Base-by-base conservation (phyloP, 2,888 invertebrate genomes). In the Notocelia uddmanniana region DNA sequence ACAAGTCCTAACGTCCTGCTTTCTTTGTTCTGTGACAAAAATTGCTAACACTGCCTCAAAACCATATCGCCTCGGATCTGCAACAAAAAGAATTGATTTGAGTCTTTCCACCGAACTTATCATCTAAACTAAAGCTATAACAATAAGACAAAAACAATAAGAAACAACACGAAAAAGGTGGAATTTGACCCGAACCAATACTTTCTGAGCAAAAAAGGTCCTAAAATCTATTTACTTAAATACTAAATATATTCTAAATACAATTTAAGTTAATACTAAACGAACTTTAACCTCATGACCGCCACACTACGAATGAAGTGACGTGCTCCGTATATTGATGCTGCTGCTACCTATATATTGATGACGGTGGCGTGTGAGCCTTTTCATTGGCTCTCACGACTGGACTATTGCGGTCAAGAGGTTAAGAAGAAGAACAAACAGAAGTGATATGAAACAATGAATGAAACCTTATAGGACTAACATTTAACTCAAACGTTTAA, bases 171-270 rank as follows among this genome's bases (percentile, higher is more conserved):
- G 15, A 74, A 76, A 66, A 75, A 79, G 85, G 89, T 90, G 91
- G 90, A 91, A 85, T 81, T 85, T 85, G 89, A 91, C 90, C 89
- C 91, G 91, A 89, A 89, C 84, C 88, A 87, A 89, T 83, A 80
- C 81, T 84, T 88, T 82, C 69, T 76, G 76, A 79, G 79, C 80
- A 68, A 80, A 68, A 26, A 21, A 63, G 50, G 34, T 9, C n/a
- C 37, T n/a, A n/a, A n/a, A n/a, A 11, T 41, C 3, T 13, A 41
- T 13, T 31, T 26, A 5, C 2, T 3, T 26, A 26, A 26, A 6
- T 6, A 31, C 0, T 48, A 19, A n/a, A 68, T 52, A 52, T 15
- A 41, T 41, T 45, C 15, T n/a, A n/a, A 45, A n/a, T 13, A 3
- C 3, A 41, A 41, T 6, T 3, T 45, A 45, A n/a, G 8, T 45